These are phyloP conservation scores for Gracilinanus agilis DNA, from an alignment of 2,113 vertebrate species.

Conservation along the genomic window DNA sequence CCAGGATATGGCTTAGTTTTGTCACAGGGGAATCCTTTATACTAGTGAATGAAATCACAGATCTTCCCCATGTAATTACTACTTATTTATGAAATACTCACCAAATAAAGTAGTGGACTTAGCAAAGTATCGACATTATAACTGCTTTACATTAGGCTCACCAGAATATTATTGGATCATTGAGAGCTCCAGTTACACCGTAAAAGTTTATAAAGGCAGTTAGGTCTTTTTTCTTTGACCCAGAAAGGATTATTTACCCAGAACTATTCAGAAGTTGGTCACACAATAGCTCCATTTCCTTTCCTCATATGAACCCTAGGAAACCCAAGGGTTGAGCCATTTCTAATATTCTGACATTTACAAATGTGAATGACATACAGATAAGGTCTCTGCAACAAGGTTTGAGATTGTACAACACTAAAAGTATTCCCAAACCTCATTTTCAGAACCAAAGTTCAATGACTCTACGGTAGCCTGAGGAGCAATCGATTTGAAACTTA, in stretches of 20 bases:
- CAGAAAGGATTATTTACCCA: slow-evolving; percentile 11
- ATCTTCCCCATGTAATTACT: neutral
- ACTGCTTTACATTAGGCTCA: slow-evolving; percentile 62
- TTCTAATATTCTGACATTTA: neutral
- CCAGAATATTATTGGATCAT: slow-evolving; percentile 36
- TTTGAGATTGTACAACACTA: slow-evolving; percentile 26
- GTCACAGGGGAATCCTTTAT: neutral
- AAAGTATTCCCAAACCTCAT: slow-evolving; percentile 20
- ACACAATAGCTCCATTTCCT: neutral
- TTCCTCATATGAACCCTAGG: neutral
- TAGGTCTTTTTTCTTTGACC: slow-evolving; percentile 48
- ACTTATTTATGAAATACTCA: neutral
- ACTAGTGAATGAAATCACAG: neutral
- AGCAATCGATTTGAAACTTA: slow-evolving; percentile 26
- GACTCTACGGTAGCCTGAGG: slow-evolving; percentile 10
- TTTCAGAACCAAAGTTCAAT: slow-evolving; percentile 23
- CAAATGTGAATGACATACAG: neutral
- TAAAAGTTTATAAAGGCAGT: slow-evolving; percentile 20
- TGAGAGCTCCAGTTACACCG: slow-evolving; percentile 6
- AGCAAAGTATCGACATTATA: neutral
- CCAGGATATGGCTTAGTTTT: neutral
- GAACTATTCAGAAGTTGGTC: slow-evolving; percentile 26
- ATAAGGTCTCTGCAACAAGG: neutral
- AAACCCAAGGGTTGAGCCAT: neutral
- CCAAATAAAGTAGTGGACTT: neutral